Evolutionary conservation across 2,797 vertebrate genomes (phyloP).

Genomic region (Rhinichthys osculus): DNA sequence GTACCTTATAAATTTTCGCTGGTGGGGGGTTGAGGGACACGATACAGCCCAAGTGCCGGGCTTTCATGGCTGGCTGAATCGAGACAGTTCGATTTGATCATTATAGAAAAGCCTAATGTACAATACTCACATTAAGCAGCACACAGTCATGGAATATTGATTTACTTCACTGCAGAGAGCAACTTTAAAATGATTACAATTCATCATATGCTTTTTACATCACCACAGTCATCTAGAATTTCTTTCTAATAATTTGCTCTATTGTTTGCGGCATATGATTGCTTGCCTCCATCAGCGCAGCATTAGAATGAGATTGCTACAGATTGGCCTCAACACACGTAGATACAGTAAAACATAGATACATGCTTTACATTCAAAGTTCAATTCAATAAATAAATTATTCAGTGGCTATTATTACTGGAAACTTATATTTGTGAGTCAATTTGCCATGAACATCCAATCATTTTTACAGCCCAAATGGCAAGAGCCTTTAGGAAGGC

Average conservation of each 20-base stretch:
- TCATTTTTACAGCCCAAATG: slow-evolving; percentile 19
- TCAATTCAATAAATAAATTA: background rate
- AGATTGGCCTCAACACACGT: background rate
- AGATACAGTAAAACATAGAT: background rate
- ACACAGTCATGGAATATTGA: slow-evolving; percentile 36
- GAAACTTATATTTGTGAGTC: slow-evolving; percentile 1
- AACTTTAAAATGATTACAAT: slow-evolving; percentile 39
- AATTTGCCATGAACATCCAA: slow-evolving; percentile 16
- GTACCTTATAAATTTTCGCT: background rate
- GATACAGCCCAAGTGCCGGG: background rate
- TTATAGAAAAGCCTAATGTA: slow-evolving; percentile 39
- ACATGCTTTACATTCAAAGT: background rate
- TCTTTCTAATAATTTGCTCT: background rate
- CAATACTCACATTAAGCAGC: slow-evolving; percentile 23
- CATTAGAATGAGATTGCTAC: background rate
- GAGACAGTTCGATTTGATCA: slow-evolving; percentile 28
- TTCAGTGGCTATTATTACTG: slow-evolving; percentile 10
- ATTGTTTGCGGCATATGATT: background rate
- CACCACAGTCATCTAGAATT: slow-evolving; percentile 9
- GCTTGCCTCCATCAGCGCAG: background rate
- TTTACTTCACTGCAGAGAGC: slow-evolving; percentile 39
- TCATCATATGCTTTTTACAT: slow-evolving; percentile 16
- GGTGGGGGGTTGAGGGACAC: too few relatives aligned
- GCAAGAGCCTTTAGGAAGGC: slow-evolving; percentile 1
- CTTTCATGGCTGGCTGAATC: slow-evolving; percentile 32